Conservation (phyloP, 2,888 invertebrate genomes). For the Scaeva pyrastri region DNA sequence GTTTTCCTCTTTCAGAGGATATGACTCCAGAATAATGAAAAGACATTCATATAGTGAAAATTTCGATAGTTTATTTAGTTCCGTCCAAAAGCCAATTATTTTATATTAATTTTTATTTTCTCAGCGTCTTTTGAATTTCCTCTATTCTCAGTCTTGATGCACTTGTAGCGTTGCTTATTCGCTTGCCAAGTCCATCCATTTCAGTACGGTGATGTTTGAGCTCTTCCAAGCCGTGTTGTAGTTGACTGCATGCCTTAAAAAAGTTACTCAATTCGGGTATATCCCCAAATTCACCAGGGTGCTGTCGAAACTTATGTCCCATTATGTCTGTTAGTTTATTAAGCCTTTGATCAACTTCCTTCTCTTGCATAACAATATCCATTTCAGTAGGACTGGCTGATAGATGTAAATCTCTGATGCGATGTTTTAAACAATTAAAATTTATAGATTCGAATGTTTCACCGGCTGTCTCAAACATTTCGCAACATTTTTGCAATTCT, state of each 20-base stretch:
- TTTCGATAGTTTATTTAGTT: too few relatives aligned
- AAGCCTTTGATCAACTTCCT: constrained; percentile 78
- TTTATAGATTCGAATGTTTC: constrained; percentile 81
- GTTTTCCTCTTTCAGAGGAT: too few relatives aligned
- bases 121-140: constrained; percentile 77
- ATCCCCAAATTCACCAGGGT: constrained; percentile 82
- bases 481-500: constrained; percentile 80
- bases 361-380: constrained; percentile 76
- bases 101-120: constrained; percentile 3
- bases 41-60: too few relatives aligned
- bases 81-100: too few relatives aligned
- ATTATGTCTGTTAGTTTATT: constrained; percentile 79
- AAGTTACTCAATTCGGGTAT: constrained; percentile 82
- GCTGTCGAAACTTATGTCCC: constrained; percentile 79
- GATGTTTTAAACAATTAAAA: constrained; percentile 79
- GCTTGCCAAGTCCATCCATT: constrained; percentile 78
- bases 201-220: constrained; percentile 79
- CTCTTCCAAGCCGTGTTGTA: constrained; percentile 80
- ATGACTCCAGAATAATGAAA: too few relatives aligned
- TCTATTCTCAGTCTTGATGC: constrained; percentile 79
- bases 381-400: constrained; percentile 73
- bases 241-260: constrained; percentile 80
- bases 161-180: constrained; percentile 79
- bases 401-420: constrained; percentile 81
- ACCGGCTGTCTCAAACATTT: constrained; percentile 80